A percentile compares a stretch with the other conserved stretches of the same genome.
Conservation (phyloP, 1,140 invertebrate genomes). For the Ditylenchus dipsaci region DNA sequence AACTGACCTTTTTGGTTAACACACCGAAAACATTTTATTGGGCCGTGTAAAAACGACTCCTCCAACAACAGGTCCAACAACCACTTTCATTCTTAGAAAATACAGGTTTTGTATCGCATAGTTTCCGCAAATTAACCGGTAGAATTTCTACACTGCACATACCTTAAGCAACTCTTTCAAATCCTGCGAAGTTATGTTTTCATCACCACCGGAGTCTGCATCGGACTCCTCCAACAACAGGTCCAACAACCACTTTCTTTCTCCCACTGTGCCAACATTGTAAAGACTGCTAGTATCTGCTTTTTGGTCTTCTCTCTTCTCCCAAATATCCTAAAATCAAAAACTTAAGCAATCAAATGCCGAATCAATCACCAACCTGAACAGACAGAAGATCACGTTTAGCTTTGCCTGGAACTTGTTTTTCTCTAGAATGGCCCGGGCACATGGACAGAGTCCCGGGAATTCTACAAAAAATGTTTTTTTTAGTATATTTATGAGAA, state of each 20-base stretch:
- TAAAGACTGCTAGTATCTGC: slow-evolving; percentile 36
- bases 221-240: slow-evolving; percentile 48
- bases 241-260: slow-evolving; percentile 44
- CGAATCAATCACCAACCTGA: slow-evolving; percentile 18
- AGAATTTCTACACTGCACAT: too few relatives aligned
- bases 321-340: slow-evolving; percentile 38
- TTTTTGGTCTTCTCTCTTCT: slow-evolving; percentile 25
- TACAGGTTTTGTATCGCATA: too few relatives aligned
- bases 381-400: slow-evolving; percentile 42
- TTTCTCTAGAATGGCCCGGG: slow-evolving; percentile 19
- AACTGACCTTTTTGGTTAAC: too few relatives aligned
- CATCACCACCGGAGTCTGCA: slow-evolving; percentile 44
- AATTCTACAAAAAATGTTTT: slow-evolving; percentile 31
- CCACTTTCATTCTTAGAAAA: too few relatives aligned
- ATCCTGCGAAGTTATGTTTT: slow-evolving; percentile 40
- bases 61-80: too few relatives aligned
- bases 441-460: slow-evolving; percentile 34
- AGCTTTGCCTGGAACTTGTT: slow-evolving; percentile 34
- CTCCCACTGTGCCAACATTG: slow-evolving; percentile 26
- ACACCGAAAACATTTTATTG: too few relatives aligned
- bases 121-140: too few relatives aligned
- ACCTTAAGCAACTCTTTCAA: slow-evolving; percentile 35
- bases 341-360: background rate
- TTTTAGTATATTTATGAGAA: background rate
- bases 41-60: too few relatives aligned